Evolutionary conservation across 2,113 vertebrate species (phyloP), one percentile per base, ranked within the genome.

Genomic region (Aegithalos caudatus): DNA sequence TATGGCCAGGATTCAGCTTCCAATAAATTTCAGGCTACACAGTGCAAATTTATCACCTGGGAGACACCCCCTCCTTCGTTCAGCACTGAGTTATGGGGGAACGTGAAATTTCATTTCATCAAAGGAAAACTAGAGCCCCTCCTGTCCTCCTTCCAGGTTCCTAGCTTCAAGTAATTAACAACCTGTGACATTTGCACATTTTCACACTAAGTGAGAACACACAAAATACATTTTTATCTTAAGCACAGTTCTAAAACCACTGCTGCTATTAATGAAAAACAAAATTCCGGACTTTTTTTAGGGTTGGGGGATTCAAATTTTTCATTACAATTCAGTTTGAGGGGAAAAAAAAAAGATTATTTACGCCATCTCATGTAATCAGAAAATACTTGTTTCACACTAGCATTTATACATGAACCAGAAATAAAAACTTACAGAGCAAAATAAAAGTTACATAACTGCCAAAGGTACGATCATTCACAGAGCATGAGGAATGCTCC

Each of bases 31-130:
- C 48, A 92, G 73, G 50, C 78, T 45, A 6, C 25, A 70, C 35
- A 73, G 35, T n/a, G 51, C 33, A 80, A 84, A 93, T 96, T 92
- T 93, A 95, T 93, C 82, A 88, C 82, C 65, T 60, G 42, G 72
- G 53, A 84, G 88, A 83, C n/a, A 19, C 18, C 18, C 23, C 35
- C 17, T 86, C 76, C 79, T 65, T 64, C 67, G 74, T 14, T 60
- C 80, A 81, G 76, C 76, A 14, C 67, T 57, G 86, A 90, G 45
- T 88, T 71, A 76, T 7, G 50, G 67, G 58, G 72, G 72, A 65
- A 38, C 25, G 29, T 79, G 76, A 79, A 65, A 65, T 53, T 64
- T 65, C 60, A 65, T 44, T 54, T 44, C 67, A 77, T 92, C 82
- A 92, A 86, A 93, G 58, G 15, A 37, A 72, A 61, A 42, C 62